Base-by-base conservation (phyloP, 2,797 vertebrate genomes). In the Eidolon dupreanum region DNA sequence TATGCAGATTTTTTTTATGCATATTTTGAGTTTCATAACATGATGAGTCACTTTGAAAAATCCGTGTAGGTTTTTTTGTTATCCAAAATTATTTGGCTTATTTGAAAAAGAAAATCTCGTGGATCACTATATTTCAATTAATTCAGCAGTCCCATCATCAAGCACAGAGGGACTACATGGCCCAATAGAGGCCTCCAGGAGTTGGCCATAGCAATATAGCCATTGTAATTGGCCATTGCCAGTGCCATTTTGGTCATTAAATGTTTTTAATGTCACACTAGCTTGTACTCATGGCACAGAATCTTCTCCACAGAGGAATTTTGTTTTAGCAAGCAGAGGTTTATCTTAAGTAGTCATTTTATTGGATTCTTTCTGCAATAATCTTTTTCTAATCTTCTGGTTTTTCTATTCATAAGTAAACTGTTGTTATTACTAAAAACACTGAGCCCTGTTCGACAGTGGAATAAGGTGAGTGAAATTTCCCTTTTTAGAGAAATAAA, bases 221-320 rank as follows among this genome's bases (percentile, higher is more conserved):
- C 57, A 36, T 86, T 83, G 51, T 88, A 33, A 88, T 31, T 71
- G 31, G 55, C 61, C 77, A 46, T 6, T 49, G 26, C 41, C 13
- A 19, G 22, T 68, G 36, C 49, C 46, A n/a, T 85, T 38, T 88
- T 92, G 77, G 7, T 70, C 0, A 31, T 46, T 94, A 68, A 38
- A 28, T 81, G 16, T 93, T 70, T 51, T 86, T 63, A 66, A 12
- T 46, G 26, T 75, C 41, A 55, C 11, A 13, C 22, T 77, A 84
- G 55, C 73, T 92, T 92, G 6, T 74, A 74, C 51, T 24, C 1
- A 78, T 95, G 79, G 36, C 66, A 70, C 81, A 66, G 95, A 75
- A 93, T 26, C 78, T 77, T 81, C 94, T 83, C 73, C 94, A 86
- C 7, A 55, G 88, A 66, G 92, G 88, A 95, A 96, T 86, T 92